A percentile compares a stretch with the other conserved stretches of the same genome.
These are phyloP conservation scores for Cochlearius cochlearius DNA, from an alignment of 2,113 vertebrate species.

Conservation along the genomic window DNA sequence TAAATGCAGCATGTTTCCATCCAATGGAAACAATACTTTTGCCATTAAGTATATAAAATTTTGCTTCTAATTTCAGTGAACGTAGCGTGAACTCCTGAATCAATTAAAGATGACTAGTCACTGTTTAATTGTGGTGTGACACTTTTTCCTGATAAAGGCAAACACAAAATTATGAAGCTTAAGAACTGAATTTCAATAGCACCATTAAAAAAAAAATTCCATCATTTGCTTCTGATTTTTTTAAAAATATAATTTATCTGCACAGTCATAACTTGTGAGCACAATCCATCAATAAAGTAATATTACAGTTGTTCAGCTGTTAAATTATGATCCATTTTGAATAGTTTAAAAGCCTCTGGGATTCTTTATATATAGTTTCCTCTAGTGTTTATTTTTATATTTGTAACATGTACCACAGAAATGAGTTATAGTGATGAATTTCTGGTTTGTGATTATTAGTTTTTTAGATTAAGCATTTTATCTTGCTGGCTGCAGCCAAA, in stretches of 20 bases:
- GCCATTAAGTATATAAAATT: not conserved
- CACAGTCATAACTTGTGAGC: not conserved
- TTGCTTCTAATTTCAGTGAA: not conserved
- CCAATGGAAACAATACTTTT: not conserved
- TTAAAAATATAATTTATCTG: not conserved
- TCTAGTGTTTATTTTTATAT: slow-evolving; percentile 46
- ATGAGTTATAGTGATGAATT: slow-evolving; percentile 32
- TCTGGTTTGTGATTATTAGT: not conserved
- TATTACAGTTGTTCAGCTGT: slow-evolving; percentile 10
- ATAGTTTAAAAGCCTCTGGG: not conserved
- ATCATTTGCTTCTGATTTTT: not conserved
- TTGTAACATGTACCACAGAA: slow-evolving; percentile 1
- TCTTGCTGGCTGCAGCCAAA: not conserved
- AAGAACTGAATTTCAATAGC: not conserved
- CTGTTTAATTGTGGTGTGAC: not conserved
- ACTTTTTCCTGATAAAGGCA: not conserved
- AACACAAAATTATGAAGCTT: not conserved
- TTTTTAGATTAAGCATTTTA: slow-evolving; percentile 58
- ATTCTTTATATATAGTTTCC: slow-evolving; percentile 13
- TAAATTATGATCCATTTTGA: slow-evolving; percentile 40
- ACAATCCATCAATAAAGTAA: slow-evolving; percentile 19
- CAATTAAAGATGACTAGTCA: not conserved
- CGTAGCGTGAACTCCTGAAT: not conserved
- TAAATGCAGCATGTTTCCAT: not conserved
- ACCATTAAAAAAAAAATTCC: not conserved